These are phyloP conservation scores for Heliconius nattereri DNA, from an alignment of 1,140 invertebrate genomes.

Conservation along the genomic window DNA sequence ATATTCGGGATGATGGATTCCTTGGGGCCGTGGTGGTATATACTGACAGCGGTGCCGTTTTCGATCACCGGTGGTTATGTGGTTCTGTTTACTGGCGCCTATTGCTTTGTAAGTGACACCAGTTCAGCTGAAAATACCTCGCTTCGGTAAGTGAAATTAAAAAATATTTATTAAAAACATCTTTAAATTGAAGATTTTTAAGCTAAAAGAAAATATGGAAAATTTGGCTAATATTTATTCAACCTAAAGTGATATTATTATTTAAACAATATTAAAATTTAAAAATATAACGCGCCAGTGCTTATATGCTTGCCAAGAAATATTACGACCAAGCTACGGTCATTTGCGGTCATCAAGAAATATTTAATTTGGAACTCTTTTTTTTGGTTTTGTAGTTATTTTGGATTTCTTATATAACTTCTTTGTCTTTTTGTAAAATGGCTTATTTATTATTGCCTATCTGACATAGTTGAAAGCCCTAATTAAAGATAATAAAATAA, in stretches of 20 bases:
- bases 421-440: not conserved
- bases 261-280: not conserved
- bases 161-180: too few relatives aligned
- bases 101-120: conserved; percentile 85
- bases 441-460: not conserved
- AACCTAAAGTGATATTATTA: too few relatives aligned
- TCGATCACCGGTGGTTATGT: conserved; percentile 82
- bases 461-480: too few relatives aligned
- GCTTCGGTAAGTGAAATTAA: conserved; percentile 57
- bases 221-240: too few relatives aligned
- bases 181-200: too few relatives aligned
- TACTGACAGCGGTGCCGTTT: conserved; percentile 82
- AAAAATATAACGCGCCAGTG: not conserved
- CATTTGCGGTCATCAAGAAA: not conserved
- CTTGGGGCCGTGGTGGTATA: conserved; percentile 83
- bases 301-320: not conserved
- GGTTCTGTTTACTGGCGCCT: conserved; percentile 82
- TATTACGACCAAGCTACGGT: not conserved
- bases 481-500: not conserved
- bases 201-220: too few relatives aligned
- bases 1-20: conserved; percentile 57
- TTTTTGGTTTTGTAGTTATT: not conserved
- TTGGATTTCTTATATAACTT: not conserved
- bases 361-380: not conserved
- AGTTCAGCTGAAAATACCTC: conserved; percentile 80